phyloP scores from a whole-genome alignment of 2,888 invertebrate genomes.

The Elysia crispata region DNA sequence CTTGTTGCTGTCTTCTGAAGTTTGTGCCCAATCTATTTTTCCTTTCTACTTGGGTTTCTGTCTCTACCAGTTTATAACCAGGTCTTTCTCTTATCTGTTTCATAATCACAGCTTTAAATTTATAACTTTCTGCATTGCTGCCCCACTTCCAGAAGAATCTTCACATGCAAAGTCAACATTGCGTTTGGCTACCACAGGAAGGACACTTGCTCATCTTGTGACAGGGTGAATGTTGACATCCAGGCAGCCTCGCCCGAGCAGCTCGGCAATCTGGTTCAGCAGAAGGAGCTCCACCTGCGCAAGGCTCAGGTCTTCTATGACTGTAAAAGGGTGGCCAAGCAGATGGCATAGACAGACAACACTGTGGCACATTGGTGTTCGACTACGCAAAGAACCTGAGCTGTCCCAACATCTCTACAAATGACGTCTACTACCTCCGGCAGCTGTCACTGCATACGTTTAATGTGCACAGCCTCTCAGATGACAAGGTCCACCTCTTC shows the following conservation, averaged over 20 bases:
- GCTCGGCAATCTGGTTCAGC: background rate
- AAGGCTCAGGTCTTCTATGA: too few relatives aligned
- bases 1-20: too few relatives aligned
- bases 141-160: background rate
- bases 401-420: too few relatives aligned
- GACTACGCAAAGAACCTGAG: background rate
- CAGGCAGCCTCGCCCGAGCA: background rate
- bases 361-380: background rate
- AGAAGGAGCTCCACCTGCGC: background rate
- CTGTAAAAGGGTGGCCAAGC: too few relatives aligned
- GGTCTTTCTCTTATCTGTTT: background rate
- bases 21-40: too few relatives aligned
- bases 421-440: too few relatives aligned
- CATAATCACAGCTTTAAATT: background rate
- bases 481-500: too few relatives aligned
- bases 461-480: too few relatives aligned
- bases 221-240: background rate
- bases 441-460: too few relatives aligned
- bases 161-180: background rate
- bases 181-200: background rate
- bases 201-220: conserved; percentile 10
- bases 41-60: too few relatives aligned
- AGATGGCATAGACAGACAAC: background rate
- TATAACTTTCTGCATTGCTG: background rate
- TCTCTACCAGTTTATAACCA: too few relatives aligned